Evolutionary conservation across 1,140 invertebrate species (phyloP), one percentile per base, ranked within the genome.

Genomic region (Drosophila quadrilineata): DNA sequence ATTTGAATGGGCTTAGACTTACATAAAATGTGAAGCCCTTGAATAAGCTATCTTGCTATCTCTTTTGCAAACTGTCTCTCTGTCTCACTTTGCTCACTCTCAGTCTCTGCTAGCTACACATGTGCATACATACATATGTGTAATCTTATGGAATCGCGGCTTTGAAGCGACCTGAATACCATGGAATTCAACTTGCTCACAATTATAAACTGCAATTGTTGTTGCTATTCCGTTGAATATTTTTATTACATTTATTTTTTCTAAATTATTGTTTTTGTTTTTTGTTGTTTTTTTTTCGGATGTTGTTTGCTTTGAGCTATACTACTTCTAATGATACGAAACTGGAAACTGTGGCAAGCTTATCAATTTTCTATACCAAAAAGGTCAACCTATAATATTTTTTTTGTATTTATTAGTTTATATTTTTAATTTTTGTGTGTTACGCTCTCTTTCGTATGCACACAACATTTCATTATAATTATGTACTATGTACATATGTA

Each of bases 121-220:
- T n/a, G n/a, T n/a, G n/a, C n/a, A n/a, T 26, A 26, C n/a, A 1
- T 33, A 29, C 29, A 8, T 31, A 12, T 33, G n/a, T 17, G 16
- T 24, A 21, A 26, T 12, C 33, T n/a, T 36, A 9, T 29, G 6
- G 19, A 26, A 45, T 38, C 24, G 17, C 19, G 19, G 3, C 9
- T 38, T 54, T 41, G 8, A 28, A 50, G 17, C 71, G 71, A 71
- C 75, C 71, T 65, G 62, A 60, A 71, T 71, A 53, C 53, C 35
- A 31, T 60, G 16, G 26, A 65, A 58, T 43, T 52, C 28, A 31
- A 41, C 40, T 53, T n/a, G 40, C 24, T 50, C 26, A 36, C 36
- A 65, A 63, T 62, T 84, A 73, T 76, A 73, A 82, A 84, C 71
- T 77, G 64, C 73, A 70, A 36, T 63, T 9, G 46, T 16, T 29